Base-by-base conservation (phyloP, 2,113 vertebrate species). In the Xyrauchen texanus region DNA sequence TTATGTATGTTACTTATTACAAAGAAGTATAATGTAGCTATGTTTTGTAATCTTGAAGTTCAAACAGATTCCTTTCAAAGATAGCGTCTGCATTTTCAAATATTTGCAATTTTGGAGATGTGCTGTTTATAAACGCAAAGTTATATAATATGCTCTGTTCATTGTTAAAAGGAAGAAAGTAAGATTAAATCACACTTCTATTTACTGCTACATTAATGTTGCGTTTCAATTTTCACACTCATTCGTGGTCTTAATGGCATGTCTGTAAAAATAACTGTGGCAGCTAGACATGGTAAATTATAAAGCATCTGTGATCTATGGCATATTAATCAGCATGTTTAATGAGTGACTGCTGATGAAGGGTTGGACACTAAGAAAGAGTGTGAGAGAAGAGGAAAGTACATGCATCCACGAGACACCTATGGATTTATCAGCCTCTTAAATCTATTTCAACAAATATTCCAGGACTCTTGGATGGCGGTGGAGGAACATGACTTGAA, bases 401-500 rank as follows among this genome's bases (percentile, higher is more conserved):
- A 46, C 55, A 42, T 70, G 82, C 63, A 45, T 75, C 80, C 77
- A 68, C 86, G 86, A 90, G 87, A 94, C 95, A 97, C 94, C 95
- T 98, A 96, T 95, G 93, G 94, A 96, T 98, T 96, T 95, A 96
- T 96, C 95, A 95, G 93, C 92, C 93, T 93, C 92, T 94, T 96
- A 95, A 94, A 96, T 94, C 94, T 93, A 94, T 96, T 98, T 95
- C 96, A 98, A 96, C 95, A 95, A 96, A 96, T 95, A 94, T 94
- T 94, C 93, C 93, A 92, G 92, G 93, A 93, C 93, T 91, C 91
- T 91, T 90, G 90, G 93, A 95, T 93, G 92, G 93, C 91, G 93
- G 91, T 94, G 94, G 92, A 92, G 94, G 93, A 95, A 96, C 96
- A 98, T 96, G 97, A 95, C 96, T 93, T 91, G 96, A 97, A 98